Percentiles rank a stretch among this genome's conserved stretches.
Conservation (phyloP, 2,797 vertebrate species). For the Gymnothorax reevesii region DNA sequence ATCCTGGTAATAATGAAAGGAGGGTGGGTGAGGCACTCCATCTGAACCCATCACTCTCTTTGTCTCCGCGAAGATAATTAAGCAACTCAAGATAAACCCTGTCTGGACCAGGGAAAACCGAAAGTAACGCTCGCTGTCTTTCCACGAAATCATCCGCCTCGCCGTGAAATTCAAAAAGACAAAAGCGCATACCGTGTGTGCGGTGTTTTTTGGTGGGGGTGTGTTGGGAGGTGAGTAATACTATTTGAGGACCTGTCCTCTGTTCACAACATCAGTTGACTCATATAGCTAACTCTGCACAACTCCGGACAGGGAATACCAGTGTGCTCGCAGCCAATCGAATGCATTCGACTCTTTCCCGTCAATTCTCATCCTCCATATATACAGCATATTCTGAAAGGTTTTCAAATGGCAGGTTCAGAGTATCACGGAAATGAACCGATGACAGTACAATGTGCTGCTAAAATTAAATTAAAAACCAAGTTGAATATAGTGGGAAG, state of each 20-base stretch:
- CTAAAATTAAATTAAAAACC: slow-evolving; percentile 28
- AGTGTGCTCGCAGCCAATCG: not conserved
- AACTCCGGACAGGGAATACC: not conserved
- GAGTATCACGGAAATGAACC: slow-evolving; percentile 35
- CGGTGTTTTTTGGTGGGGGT: not conserved
- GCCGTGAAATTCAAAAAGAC: not conserved
- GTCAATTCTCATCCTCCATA: not conserved
- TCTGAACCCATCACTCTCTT: slow-evolving; percentile 46
- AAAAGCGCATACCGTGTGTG: not conserved
- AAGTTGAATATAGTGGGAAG: slow-evolving; percentile 69
- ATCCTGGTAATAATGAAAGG: slow-evolving; percentile 55
- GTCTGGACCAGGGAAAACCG: not conserved
- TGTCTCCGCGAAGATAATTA: slow-evolving; percentile 44
- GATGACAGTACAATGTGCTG: not conserved
- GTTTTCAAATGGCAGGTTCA: slow-evolving; percentile 41
- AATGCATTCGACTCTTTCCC: not conserved
- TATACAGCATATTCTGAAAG: not conserved
- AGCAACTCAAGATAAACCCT: not conserved
- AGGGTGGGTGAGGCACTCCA: slow-evolving; percentile 56
- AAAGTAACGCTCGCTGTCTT: not conserved
- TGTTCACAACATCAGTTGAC: not conserved
- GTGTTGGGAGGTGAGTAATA: not conserved
- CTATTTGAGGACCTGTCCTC: not conserved
- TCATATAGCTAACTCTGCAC: not conserved
- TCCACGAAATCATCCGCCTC: not conserved